A percentile compares a stretch with the other conserved stretches of the same genome.
phyloP scores from a whole-genome alignment of 2,113 vertebrate genomes.

The Malurus elegans region DNA sequence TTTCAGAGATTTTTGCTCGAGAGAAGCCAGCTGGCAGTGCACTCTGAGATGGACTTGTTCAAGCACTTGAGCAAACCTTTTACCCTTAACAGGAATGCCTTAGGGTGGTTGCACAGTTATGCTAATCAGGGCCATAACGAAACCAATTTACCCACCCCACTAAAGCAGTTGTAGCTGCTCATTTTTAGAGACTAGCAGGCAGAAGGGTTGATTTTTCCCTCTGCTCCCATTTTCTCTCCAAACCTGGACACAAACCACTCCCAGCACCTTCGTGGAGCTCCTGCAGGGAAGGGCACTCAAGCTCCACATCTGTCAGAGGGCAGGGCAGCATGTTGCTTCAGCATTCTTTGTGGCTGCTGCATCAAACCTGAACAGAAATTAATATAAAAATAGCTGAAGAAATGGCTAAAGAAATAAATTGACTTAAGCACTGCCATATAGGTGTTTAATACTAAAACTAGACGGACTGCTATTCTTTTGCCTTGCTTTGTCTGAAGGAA shows the following conservation, averaged over 20 bases:
- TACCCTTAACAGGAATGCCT: not conserved
- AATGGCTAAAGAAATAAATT: not conserved
- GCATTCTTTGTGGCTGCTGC: fast-evolving
- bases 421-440: fast-evolving
- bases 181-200: not conserved
- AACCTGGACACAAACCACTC: not conserved
- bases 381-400: not conserved
- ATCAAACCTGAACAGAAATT: not conserved
- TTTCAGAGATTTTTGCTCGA: not conserved
- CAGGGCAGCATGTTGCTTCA: not conserved
- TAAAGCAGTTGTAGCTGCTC: not conserved
- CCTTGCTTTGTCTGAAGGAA: not conserved
- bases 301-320: not conserved
- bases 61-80: not conserved
- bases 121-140: not conserved
- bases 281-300: fast-evolving
- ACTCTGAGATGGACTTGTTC: not conserved
- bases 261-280: fast-evolving
- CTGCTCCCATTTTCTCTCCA: not conserved
- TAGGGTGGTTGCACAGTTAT: not conserved
- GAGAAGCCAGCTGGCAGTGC: not conserved
- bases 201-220: not conserved
- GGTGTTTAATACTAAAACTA: not conserved
- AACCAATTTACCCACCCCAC: not conserved
- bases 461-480: fast-evolving